Conservation (phyloP, 2,888 invertebrate species). For the Synergus umbraculus region DNA sequence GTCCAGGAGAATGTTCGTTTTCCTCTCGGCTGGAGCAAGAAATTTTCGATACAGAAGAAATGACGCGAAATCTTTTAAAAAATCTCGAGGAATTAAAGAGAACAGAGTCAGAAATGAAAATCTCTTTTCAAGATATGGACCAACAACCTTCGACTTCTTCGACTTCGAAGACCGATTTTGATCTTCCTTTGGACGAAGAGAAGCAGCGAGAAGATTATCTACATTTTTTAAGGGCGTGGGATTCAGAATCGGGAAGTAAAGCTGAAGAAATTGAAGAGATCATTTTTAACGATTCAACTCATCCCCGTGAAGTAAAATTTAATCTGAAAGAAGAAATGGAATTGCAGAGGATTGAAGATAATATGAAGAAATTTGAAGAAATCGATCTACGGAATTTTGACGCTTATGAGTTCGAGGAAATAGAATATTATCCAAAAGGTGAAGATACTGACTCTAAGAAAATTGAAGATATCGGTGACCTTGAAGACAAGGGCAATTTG, state of each 20-base stretch:
- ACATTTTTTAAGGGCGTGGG: constrained; percentile 14
- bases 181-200: constrained; percentile 11
- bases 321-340: constrained; percentile 21
- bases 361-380: background rate
- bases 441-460: background rate
- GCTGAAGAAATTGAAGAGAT: constrained; percentile 22
- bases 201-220: constrained; percentile 29
- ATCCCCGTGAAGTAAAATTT: background rate
- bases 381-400: constrained; percentile 6
- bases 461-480: background rate
- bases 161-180: background rate
- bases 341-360: background rate
- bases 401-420: constrained; percentile 3
- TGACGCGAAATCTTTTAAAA: constrained; percentile 14
- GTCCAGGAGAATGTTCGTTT: constrained; percentile 36
- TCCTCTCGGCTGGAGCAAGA: constrained; percentile 18
- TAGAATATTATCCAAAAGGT: background rate
- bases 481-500: background rate
- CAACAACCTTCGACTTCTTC: background rate
- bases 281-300: background rate
- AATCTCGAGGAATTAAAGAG: constrained; percentile 6
- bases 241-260: constrained; percentile 3
- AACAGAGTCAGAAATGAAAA: background rate
- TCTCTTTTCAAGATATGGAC: background rate
- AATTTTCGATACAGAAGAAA: constrained; percentile 19